These are phyloP conservation scores for Anabacerthia variegaticeps DNA, from an alignment of 2,797 vertebrate species.

Conservation along the genomic window DNA sequence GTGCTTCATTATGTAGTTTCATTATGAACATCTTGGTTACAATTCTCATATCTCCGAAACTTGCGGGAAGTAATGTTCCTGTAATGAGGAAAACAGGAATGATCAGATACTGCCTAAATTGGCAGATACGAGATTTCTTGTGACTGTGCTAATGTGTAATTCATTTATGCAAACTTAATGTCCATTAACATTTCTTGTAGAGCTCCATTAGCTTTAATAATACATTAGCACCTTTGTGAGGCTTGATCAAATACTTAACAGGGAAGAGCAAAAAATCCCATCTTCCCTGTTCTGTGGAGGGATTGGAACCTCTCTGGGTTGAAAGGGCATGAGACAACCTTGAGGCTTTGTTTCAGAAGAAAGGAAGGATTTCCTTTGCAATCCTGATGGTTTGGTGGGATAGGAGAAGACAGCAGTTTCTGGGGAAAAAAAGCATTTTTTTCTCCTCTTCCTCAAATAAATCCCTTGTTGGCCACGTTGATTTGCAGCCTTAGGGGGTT, in stretches of 20 bases:
- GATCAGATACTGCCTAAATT: constrained; percentile 80
- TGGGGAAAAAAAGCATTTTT: accelerated
- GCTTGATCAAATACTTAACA: constrained; percentile 72
- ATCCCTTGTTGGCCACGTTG: accelerated
- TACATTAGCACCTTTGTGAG: constrained; percentile 77
- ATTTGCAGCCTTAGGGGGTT: not conserved
- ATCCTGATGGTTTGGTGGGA: not conserved
- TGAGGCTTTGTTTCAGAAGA: not conserved
- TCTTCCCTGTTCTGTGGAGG: not conserved
- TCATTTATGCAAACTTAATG: constrained; percentile 85
- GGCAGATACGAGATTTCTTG: constrained; percentile 78
- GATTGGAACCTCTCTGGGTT: not conserved
- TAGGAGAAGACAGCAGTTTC: accelerated
- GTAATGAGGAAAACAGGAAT: constrained; percentile 81
- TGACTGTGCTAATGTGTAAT: constrained; percentile 81
- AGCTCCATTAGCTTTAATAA: constrained; percentile 85
- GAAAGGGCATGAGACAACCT: not conserved
- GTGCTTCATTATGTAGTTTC: constrained; percentile 76
- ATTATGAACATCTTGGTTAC: constrained; percentile 79
- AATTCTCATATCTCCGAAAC: constrained; percentile 76
- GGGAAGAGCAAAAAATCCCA: not conserved
- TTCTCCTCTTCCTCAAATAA: not conserved
- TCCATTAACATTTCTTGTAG: constrained; percentile 83
- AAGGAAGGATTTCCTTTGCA: not conserved
- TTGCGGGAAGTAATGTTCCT: constrained; percentile 76